phyloP scores from a whole-genome alignment of 2,888 invertebrate species.

The Tineola bisselliella region DNA sequence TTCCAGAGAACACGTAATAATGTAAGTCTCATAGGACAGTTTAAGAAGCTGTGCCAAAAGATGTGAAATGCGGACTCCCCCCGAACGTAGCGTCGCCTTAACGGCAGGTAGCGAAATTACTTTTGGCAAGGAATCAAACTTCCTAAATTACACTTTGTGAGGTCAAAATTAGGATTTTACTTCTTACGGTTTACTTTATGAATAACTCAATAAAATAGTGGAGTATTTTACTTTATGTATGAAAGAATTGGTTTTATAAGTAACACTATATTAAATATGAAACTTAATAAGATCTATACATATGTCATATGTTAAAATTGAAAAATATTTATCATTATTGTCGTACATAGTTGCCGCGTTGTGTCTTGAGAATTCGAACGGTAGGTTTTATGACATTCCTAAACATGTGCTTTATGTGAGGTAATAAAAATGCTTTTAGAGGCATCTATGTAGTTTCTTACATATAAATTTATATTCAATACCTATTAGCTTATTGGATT shows the following conservation, averaged over 20 bases:
- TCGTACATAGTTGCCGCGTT: not conserved
- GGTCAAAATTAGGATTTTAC: slow-evolving; percentile 4
- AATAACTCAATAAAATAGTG: not conserved
- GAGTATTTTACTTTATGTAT: too few species aligned
- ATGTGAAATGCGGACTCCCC: slow-evolving; percentile 34
- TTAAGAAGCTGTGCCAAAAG: slow-evolving; percentile 53
- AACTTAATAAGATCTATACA: too few species aligned
- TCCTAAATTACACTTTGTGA: slow-evolving; percentile 26
- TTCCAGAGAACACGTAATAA: slow-evolving; percentile 23
- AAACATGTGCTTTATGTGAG: slow-evolving; percentile 19
- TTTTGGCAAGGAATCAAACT: slow-evolving; percentile 48
- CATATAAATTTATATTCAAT: slow-evolving; percentile 5
- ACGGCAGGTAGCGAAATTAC: slow-evolving; percentile 28
- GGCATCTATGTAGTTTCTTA: not conserved
- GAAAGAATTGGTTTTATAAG: too few species aligned
- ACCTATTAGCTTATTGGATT: slow-evolving; percentile 2
- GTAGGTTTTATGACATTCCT: slow-evolving; percentile 11
- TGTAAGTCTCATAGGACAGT: slow-evolving; percentile 25
- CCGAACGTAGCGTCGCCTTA: slow-evolving; percentile 15
- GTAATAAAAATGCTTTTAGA: slow-evolving; percentile 22
- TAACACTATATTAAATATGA: too few species aligned
- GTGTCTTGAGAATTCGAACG: not conserved
- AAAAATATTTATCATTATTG: not conserved
- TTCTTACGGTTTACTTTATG: not conserved
- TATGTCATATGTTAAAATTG: not conserved